Conservation (phyloP, 2,113 vertebrate species). For the Sciurus niger region DNA sequence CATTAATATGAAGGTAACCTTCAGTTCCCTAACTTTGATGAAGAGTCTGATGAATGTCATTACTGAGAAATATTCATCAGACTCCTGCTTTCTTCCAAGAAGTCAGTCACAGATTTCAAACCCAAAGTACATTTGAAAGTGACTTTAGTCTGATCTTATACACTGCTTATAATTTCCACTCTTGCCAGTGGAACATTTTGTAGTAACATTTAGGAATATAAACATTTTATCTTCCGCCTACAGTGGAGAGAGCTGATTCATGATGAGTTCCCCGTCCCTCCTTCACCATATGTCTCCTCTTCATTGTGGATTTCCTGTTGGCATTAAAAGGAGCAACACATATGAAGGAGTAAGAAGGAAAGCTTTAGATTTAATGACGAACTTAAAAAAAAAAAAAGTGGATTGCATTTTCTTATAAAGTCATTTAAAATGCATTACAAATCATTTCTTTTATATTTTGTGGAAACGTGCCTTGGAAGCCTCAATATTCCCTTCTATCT, state of each 20-base stretch:
- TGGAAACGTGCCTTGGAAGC: not conserved
- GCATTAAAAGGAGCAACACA: conserved; percentile 72
- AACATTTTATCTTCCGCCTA: conserved; percentile 71
- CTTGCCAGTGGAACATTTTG: conserved; percentile 71
- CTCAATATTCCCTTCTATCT: not conserved
- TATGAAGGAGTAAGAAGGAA: not conserved
- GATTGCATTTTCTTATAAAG: conserved; percentile 43
- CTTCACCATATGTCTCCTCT: conserved; percentile 60
- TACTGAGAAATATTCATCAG: not conserved
- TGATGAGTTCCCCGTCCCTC: not conserved
- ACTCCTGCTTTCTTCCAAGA: not conserved
- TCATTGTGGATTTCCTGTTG: conserved; percentile 76
- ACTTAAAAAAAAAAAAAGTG: conserved; percentile 12
- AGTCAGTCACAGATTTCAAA: not conserved
- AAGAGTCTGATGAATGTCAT: not conserved
- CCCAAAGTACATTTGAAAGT: conserved; percentile 21
- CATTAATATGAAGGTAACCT: not conserved
- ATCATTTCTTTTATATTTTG: not conserved
- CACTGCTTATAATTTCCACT: not conserved
- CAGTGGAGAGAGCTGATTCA: conserved; percentile 74
- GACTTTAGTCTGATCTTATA: not conserved
- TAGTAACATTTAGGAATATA: conserved; percentile 78
- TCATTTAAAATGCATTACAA: conserved; percentile 35
- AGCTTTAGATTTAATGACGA: conserved; percentile 1
- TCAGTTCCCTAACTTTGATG: not conserved